A percentile compares a stretch with the other conserved stretches of the same genome.
phyloP scores from a whole-genome alignment of 2,888 invertebrate genomes.

The Aspidiotus destructor region DNA sequence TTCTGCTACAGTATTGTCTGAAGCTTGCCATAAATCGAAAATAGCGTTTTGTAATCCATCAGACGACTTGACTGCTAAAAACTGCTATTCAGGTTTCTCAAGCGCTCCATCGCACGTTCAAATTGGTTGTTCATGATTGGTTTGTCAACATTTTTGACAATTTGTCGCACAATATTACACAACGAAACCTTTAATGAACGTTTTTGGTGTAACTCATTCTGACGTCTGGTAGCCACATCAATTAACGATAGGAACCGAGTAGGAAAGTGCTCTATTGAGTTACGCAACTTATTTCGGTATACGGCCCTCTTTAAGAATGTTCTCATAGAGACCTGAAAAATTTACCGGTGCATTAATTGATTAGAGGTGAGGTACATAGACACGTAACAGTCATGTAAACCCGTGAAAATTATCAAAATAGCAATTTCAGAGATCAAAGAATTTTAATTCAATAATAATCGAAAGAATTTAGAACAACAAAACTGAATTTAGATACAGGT shows the following conservation, averaged over 20 bases:
- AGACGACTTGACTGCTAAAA: background rate
- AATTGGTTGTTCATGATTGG: background rate
- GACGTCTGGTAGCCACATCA: constrained; percentile 2
- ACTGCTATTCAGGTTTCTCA: constrained; percentile 2
- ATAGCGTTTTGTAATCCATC: background rate
- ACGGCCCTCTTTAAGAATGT: background rate
- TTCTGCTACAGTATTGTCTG: constrained; percentile 2
- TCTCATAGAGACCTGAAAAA: background rate
- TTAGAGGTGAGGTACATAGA: too few relatives aligned
- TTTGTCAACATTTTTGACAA: background rate
- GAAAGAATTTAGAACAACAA: too few relatives aligned
- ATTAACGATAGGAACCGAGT: background rate
- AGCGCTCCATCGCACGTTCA: background rate
- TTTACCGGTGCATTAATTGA: background rate
- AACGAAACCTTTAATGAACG: background rate
- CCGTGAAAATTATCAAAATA: too few relatives aligned
- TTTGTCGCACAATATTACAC: background rate
- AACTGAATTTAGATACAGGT: too few relatives aligned
- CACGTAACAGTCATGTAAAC: too few relatives aligned
- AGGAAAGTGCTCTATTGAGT: constrained; percentile 2
- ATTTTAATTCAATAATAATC: too few relatives aligned
- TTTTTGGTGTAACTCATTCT: background rate
- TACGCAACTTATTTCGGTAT: background rate
- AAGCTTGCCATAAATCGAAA: constrained; percentile 1
- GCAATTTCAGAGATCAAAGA: too few relatives aligned